Base-by-base conservation (phyloP, 2,113 vertebrate species). In the Hypocryptadius cinnamomeus region DNA sequence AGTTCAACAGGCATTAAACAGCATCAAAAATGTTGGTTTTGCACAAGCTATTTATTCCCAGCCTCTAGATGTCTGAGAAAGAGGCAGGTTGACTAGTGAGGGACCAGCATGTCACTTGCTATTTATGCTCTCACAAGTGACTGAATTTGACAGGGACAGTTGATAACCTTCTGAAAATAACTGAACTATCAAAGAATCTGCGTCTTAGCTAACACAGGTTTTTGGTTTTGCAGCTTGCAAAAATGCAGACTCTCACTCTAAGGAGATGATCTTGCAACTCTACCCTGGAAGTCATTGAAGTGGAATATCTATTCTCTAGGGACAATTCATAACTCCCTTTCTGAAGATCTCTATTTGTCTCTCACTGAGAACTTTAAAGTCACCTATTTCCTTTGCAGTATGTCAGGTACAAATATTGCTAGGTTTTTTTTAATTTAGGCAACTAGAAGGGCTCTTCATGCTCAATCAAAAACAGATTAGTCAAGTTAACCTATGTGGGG, bases 151-250 rank as follows among this genome's bases (percentile, higher is more conserved):
- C 76, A 93, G 80, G 68, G 89, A 72, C 68, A 80, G 90, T 68
- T 90, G 80, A 89, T 90, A 93, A 90, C 56, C 77, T 94, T 79
- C 87, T 30, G 25, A 89, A 94, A 90, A 95, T 89, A 91, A 68
- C 77, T 85, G 47, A 91, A 91, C 76, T 92, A 88, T 84, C 81
- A 54, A 81, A 47, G 70, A 80, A 72, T 45, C 40, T 64, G 31
- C 0, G 4, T 72, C 56, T 50, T 23, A 44, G 70, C 71, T 89
- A 91, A 77, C 89, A 91, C 27, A 70, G 50, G n/a, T 31, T 92
- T 91, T 31, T n/a, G 6, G 4, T 65, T 83, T 65, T 83, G 68
- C 33, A 87, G 74, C 68, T 87, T 68, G 71, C 70, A 69, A 72
- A 91, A 95, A 90, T 30, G 79, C 68, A 87, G 44, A 77, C 65